A percentile compares a stretch with the other conserved stretches of the same genome.
phyloP scores from a whole-genome alignment of 2,797 vertebrate genomes.

The Sebastes vulpes region DNA sequence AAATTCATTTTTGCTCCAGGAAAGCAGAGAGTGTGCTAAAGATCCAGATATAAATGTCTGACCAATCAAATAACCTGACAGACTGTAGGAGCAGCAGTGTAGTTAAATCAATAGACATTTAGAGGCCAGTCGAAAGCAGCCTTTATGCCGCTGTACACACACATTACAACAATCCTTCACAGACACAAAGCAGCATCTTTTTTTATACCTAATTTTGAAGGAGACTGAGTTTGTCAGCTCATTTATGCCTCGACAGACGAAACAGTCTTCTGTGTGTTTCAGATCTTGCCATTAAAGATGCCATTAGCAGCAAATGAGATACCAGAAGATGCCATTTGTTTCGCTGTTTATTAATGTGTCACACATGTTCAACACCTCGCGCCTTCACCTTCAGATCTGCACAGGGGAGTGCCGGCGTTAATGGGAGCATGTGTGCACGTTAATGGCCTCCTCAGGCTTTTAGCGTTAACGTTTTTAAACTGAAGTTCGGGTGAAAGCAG shows the following conservation, averaged over 20 bases:
- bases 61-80: conserved; percentile 4
- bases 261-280: neutral
- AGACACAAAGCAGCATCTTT: neutral
- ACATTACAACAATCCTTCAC: neutral
- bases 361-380: conserved; percentile 22
- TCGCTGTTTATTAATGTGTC: conserved; percentile 21
- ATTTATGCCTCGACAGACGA: neutral
- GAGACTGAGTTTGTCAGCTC: neutral
- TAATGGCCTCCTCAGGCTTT: conserved; percentile 28
- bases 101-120: conserved; percentile 3
- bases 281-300: neutral
- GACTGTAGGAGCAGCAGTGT: neutral
- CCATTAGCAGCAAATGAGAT: conserved; percentile 20
- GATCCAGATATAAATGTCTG: neutral
- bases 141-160: neutral
- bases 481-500: neutral
- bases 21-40: neutral
- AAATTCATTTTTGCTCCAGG: conserved; percentile 1
- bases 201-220: neutral
- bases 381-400: conserved; percentile 28
- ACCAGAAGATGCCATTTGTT: conserved; percentile 8
- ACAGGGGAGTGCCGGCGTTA: neutral
- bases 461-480: neutral
- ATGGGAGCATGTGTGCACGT: conserved; percentile 19
- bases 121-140: neutral